Conservation (phyloP, 2,797 vertebrate genomes). For the Liasis olivaceus region DNA sequence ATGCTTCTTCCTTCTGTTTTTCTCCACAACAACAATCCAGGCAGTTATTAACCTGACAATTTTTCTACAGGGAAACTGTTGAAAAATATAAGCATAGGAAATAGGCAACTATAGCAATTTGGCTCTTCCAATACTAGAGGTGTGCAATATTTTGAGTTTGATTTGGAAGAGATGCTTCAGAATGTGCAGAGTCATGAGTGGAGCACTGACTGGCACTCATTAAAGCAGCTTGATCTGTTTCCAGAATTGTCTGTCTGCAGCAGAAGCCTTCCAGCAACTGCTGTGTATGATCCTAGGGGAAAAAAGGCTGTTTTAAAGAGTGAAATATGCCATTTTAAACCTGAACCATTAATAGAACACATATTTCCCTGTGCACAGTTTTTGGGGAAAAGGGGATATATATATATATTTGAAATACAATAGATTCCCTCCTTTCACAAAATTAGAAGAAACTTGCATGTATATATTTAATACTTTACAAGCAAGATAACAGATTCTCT, state of each 20-base stretch:
- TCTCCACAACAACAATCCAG: not conserved
- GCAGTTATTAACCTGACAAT: not conserved
- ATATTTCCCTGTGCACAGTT: not conserved
- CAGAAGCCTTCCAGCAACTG: not conserved
- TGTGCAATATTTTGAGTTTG: not conserved
- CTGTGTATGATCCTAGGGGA: not conserved
- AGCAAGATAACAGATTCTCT: not conserved
- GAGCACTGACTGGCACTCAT: not conserved
- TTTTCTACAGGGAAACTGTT: not conserved
- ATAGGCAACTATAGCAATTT: not conserved
- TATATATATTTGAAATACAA: not conserved
- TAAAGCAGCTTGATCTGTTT: not conserved
- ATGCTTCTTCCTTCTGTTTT: not conserved
- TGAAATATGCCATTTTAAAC: not conserved
- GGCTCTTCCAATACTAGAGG: not conserved
- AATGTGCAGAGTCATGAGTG: not conserved
- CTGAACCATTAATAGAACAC: not conserved
- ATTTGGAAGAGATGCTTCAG: not conserved
- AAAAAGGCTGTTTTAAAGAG: not conserved
- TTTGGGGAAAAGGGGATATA: not conserved
- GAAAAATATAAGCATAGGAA: not conserved
- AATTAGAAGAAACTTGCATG: not conserved
- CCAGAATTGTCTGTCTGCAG: not conserved
- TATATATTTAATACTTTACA: not conserved
- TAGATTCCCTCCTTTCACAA: not conserved